Evolutionary conservation across 64 coral and sea anemone genomes (phyloP), one percentile per base, ranked within the genome.

Genomic region (Platygyra sinensis): DNA sequence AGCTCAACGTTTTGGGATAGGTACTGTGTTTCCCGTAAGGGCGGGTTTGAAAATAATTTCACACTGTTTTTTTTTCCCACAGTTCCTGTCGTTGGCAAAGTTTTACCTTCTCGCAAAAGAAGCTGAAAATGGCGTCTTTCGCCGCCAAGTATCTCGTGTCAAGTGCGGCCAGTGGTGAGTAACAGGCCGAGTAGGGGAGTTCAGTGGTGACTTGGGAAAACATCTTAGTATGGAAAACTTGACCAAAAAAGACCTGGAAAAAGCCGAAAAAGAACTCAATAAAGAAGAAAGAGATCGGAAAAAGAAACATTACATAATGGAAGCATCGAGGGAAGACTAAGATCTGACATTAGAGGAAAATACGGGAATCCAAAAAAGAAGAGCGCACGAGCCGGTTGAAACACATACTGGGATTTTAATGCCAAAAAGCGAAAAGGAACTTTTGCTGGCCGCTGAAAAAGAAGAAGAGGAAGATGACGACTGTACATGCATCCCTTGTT

Each of bases 111-210:
- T 46, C 4, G 42, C 7, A 24, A 65, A 22, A 65, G 62, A 24
- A 24, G 8, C 25, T 69, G 22, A 82, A 73, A 19, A 97, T 97
- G 95, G 95, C 95, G 60, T 55, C 62, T 52, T 97, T 97, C 85
- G 95, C 91, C 69, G 95, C 95, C 25, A 97, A 97, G 30, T 91
- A 97, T 36, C 95, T 97, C 29, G 88, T 97, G 9, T 80, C 82
- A 2, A 82, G 67, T 51, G 95, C 91, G 0, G 77, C 91, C 72
- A 57, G 87, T 4, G 89, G 89, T n/a, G n/a, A n/a, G 72, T 91
- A 4, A 75, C 74, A 5, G 73, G 72, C 27, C 79, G 88, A 42
- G 87, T 97, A 28, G 88, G 92, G 8, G 95, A 65, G 17, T 49
- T 94, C 8, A 71, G 88, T 46, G 88, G 74, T 25, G 93, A 91